Conservation (phyloP, 2,797 vertebrate genomes). For the Bradypus variegatus region DNA sequence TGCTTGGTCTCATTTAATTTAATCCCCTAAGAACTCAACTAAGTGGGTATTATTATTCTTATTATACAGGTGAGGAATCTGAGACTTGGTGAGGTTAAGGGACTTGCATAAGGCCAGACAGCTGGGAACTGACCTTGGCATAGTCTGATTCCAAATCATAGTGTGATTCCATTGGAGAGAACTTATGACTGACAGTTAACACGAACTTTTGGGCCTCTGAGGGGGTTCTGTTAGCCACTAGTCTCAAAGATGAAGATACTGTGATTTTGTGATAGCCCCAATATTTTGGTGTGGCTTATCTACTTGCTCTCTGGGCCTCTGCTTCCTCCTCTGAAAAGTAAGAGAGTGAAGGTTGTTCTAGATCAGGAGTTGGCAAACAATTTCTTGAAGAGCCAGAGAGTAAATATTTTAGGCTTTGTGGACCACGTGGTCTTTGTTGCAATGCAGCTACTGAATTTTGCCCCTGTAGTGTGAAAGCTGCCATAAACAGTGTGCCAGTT, state of each 20-base stretch:
- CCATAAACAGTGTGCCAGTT: neutral
- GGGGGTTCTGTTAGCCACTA: neutral
- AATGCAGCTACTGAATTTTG: neutral
- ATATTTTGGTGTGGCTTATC: neutral
- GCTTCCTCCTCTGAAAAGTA: neutral
- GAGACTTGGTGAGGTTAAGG: neutral
- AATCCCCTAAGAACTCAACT: neutral
- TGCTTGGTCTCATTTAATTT: neutral
- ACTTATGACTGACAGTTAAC: neutral
- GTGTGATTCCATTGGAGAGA: neutral
- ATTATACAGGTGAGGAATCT: conserved; percentile 15
- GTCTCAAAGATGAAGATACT: neutral
- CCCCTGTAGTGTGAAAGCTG: neutral
- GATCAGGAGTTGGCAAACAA: neutral
- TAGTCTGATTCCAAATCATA: too few species aligned
- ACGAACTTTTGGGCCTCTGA: neutral
- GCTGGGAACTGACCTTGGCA: too few species aligned
- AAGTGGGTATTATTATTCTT: neutral
- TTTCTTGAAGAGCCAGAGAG: neutral
- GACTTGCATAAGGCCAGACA: neutral
- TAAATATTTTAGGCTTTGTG: neutral
- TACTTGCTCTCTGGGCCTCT: neutral
- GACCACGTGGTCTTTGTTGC: neutral
- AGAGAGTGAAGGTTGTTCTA: neutral
- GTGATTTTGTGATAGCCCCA: neutral